phyloP scores from a whole-genome alignment of 2,797 vertebrate species.

The Catamblyrhynchus diadema region DNA sequence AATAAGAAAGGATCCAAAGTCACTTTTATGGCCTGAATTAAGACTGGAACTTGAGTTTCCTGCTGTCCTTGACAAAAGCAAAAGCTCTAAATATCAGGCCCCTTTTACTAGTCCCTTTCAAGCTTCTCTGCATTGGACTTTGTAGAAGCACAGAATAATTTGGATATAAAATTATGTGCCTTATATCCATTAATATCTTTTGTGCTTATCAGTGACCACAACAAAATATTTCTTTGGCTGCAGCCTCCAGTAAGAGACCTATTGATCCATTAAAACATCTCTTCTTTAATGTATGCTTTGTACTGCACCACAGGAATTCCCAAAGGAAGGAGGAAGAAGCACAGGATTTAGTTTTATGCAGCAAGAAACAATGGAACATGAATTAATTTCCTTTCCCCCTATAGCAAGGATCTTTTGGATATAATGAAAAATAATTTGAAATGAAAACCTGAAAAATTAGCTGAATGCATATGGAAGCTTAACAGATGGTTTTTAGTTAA shows the following conservation, averaged over 20 bases:
- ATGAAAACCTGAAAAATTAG: neutral
- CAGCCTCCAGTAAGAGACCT: neutral
- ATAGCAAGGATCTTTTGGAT: neutral
- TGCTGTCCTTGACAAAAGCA: neutral
- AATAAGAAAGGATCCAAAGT: neutral
- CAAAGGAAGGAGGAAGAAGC: neutral
- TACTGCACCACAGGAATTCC: neutral
- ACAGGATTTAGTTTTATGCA: slow-evolving; percentile 20
- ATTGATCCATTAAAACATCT: slow-evolving; percentile 11
- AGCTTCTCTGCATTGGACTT: neutral
- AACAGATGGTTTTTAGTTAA: slow-evolving; percentile 13
- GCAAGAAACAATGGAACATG: neutral
- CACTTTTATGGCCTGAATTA: neutral
- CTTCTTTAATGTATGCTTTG: neutral
- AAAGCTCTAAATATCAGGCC: neutral
- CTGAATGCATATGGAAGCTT: neutral
- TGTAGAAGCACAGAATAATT: neutral
- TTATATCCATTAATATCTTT: neutral
- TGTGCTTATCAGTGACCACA: neutral
- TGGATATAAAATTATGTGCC: neutral
- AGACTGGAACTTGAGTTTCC: neutral
- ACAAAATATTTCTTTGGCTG: slow-evolving; percentile 1
- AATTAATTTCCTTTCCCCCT: neutral
- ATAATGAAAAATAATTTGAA: neutral
- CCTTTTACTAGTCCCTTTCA: neutral